Conservation (phyloP, 2,113 vertebrate species). For the Empidonax alnorum region DNA sequence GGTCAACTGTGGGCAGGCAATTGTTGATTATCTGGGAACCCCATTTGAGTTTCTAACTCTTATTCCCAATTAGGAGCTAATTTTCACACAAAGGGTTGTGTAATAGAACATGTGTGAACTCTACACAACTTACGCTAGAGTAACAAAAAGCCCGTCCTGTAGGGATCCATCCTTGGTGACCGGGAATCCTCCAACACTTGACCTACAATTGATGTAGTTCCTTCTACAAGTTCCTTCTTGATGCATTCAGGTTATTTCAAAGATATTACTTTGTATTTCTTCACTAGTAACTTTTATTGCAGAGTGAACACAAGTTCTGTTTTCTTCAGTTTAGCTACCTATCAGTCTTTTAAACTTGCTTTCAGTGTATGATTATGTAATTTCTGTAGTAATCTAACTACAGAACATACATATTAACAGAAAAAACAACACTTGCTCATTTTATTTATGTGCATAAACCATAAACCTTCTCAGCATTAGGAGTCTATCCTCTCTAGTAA, state of each 20-base stretch:
- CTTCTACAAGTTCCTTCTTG: background rate
- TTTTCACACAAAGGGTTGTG: background rate
- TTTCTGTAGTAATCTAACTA: background rate
- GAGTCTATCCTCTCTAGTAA: background rate
- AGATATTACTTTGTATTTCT: background rate
- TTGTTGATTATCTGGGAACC: background rate
- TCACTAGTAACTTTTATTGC: background rate
- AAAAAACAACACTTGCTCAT: background rate
- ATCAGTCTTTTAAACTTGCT: background rate
- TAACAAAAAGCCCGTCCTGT: background rate
- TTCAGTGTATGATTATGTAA: background rate
- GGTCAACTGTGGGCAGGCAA: background rate
- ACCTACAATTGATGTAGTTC: background rate
- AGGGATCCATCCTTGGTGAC: background rate
- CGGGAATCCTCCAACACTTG: background rate
- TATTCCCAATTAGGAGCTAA: background rate
- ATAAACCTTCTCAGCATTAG: background rate
- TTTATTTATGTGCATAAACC: background rate
- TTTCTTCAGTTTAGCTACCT: background rate
- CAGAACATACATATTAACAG: background rate
- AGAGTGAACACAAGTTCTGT: background rate
- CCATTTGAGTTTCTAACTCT: background rate
- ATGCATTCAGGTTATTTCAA: background rate
- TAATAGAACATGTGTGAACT: fast-evolving
- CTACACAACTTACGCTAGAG: background rate